A percentile compares a stretch with the other conserved stretches of the same genome.
phyloP scores from a whole-genome alignment of 1,140 invertebrate genomes.

The Trichonephila clavata region DNA sequence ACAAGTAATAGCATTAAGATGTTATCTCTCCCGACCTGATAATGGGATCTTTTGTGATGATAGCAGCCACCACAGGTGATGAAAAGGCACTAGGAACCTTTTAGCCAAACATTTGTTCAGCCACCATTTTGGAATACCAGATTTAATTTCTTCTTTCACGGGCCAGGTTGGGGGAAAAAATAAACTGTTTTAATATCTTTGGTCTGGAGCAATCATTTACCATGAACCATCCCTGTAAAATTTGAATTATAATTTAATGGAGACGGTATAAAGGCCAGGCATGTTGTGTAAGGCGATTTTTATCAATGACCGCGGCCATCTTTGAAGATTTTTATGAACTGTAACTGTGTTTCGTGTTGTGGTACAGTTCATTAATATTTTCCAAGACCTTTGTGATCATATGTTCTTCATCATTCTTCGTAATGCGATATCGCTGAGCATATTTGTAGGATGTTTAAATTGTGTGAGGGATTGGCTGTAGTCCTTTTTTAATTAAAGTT shows the following conservation, averaged over 20 bases:
- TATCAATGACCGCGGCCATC: conserved; percentile 16
- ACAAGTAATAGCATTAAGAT: conserved; percentile 65
- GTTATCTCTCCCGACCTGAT: conserved; percentile 33
- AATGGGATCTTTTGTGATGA: conserved; percentile 40
- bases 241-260: conserved; percentile 46
- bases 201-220: conserved; percentile 27
- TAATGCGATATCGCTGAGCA: not conserved
- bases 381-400: not conserved
- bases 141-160: conserved; percentile 45
- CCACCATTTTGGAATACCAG: conserved; percentile 4
- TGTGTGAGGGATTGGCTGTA: not conserved
- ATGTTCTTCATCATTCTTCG: conserved; percentile 5
- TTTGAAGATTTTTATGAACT: conserved; percentile 34
- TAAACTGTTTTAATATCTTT: conserved; percentile 44
- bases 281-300: conserved; percentile 23
- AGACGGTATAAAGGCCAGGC: conserved; percentile 16
- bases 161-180: not conserved
- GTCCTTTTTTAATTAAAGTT: conserved; percentile 2
- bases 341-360: conserved; percentile 14
- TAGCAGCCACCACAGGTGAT: conserved; percentile 33
- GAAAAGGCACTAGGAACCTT: conserved; percentile 32
- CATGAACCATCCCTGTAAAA: conserved; percentile 14
- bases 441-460: not conserved
- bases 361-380: not conserved
- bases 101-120: conserved; percentile 49